A percentile compares a stretch with the other conserved stretches of the same genome.
Conservation (phyloP, 23 tunicate species). For the Clavelina lepadiformis region DNA sequence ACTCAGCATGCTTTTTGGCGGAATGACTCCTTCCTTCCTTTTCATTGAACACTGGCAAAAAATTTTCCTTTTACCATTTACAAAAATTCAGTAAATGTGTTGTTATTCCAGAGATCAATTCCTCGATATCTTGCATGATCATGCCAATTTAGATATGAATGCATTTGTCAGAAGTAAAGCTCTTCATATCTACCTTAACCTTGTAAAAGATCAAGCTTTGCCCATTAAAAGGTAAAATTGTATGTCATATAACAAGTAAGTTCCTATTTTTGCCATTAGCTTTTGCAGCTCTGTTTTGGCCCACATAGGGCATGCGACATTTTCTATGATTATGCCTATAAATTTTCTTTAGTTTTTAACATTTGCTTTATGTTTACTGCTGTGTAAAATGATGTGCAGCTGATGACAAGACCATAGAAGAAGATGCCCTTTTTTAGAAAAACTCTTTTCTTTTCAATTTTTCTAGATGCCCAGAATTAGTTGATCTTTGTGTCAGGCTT, state of each 20-base stretch:
- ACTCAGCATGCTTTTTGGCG: neutral
- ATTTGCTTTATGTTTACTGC: no score
- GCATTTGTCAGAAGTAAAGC: conserved; percentile 78
- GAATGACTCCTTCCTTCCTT: neutral
- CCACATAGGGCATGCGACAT: no score
- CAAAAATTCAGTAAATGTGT: no score
- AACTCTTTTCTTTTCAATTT: neutral
- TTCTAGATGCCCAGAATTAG: conserved; percentile 42
- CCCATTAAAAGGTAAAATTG: conserved; percentile 57
- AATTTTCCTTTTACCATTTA: no score
- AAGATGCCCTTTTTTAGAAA: no score
- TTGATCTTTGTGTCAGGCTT: conserved; percentile 41
- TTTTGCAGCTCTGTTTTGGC: no score
- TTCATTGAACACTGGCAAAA: neutral
- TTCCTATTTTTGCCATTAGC: no score
- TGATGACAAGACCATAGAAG: no score
- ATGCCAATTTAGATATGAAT: conserved; percentile 75
- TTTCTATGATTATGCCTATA: no score
- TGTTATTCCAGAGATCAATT: conserved; percentile 70
- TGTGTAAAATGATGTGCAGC: no score
- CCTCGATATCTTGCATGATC: conserved; percentile 69
- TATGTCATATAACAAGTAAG: no score
- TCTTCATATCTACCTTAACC: conserved; percentile 28
- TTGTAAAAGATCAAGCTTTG: conserved; percentile 61
- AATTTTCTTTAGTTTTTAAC: no score